Base-by-base conservation (phyloP, 2,888 invertebrate genomes). In the Lamproptera curius region DNA sequence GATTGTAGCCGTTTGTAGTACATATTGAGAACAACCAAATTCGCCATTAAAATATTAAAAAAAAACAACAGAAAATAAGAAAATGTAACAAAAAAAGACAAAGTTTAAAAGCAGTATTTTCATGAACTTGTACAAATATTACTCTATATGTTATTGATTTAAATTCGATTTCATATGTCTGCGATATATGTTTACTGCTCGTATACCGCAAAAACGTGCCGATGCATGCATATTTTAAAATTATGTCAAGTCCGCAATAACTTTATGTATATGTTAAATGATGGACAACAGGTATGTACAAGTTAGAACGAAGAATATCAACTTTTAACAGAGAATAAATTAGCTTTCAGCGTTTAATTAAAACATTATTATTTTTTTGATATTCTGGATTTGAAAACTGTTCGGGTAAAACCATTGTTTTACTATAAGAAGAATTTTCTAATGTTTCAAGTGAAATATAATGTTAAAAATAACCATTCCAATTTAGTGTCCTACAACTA, bases 211-310 rank as follows among this genome's bases (percentile, higher is more conserved):
- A 11, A 13, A 4, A 11, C 31, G 31, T 31, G 31, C 11, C 31
- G 11, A 13, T 31, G 31, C 31, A 31, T 11, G 31, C n/a, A 31
- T 11, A 11, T 31, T 31, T 26, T 28, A 10, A 35, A 47, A 47
- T 47, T 38, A 47, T 47, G 16, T 38, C 38, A 36, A 39, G 28
- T 42, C 34, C 11, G 15, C 40, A 20, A 6, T 40, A 13, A 35
- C 33, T n/a, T 28, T 28, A 28, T 28, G 28, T 8, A 2, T 2
- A 28, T 10, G n/a, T 28, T 33, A 37, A 26, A 2, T 35, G 2
- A n/a, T 35, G 35, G 10, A 8, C 2, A 10, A 28, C 9, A 28
- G n/a, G n/a, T 23, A 28, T 28, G 28, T 28, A 28, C 9, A 28
- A n/a, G 4, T 8, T 23, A 4, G 5, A 4, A 23, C 5, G 4